These are phyloP conservation scores for Eupithecia insigniata DNA, from an alignment of 2,888 invertebrate species.

Conservation along the genomic window DNA sequence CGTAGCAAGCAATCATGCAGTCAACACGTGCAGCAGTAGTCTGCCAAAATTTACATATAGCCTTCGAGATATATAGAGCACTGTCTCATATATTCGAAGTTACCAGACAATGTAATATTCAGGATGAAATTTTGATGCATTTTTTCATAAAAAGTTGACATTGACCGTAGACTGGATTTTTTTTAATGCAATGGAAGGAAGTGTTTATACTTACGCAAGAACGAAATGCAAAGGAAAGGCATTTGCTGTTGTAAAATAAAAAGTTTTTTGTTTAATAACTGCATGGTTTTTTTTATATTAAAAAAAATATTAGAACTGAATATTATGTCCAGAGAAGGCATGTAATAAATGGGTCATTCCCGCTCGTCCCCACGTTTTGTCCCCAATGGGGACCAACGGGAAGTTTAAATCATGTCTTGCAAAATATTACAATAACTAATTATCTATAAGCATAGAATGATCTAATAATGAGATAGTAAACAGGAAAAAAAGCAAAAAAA, in stretches of 20 bases:
- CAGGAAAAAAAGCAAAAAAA: background rate
- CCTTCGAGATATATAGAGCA: constrained; percentile 60
- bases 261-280: no score
- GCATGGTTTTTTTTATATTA: background rate
- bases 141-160: constrained; percentile 11
- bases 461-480: background rate
- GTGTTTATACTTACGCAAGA: background rate
- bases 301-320: background rate
- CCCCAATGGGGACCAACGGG: no score
- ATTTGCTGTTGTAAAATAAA: no score
- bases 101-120: constrained; percentile 26
- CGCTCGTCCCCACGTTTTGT: no score
- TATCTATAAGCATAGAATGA: background rate
- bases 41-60: constrained; percentile 69
- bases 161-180: background rate
- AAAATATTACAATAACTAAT: background rate
- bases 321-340: background rate
- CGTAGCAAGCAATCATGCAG: constrained; percentile 43
- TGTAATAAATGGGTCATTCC: no score
- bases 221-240: background rate
- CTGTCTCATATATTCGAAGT: constrained; percentile 18
- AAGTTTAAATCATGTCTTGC: background rate
- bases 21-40: constrained; percentile 57
- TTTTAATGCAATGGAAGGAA: background rate
- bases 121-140: constrained; percentile 16